These are phyloP conservation scores for Steinernema khuongi DNA, from an alignment of 1,140 invertebrate genomes.

Conservation along the genomic window DNA sequence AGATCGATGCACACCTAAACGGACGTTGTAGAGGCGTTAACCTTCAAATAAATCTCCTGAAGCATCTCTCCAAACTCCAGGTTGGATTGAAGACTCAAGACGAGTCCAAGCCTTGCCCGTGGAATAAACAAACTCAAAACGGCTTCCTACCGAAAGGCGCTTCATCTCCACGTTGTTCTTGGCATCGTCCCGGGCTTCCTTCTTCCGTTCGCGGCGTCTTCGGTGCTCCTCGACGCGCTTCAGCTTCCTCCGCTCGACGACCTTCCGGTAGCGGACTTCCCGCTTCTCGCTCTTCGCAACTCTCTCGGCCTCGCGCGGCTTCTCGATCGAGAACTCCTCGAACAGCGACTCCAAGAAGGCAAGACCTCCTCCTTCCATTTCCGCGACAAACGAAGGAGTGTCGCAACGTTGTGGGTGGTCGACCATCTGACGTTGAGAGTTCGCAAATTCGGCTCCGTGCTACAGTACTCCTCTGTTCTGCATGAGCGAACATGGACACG, in stretches of 20 bases:
- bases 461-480: too few species aligned
- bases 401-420: too few species aligned
- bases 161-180: background rate
- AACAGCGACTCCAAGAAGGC: background rate
- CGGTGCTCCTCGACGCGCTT: constrained; percentile 8
- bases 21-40: too few species aligned
- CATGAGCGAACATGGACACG: too few species aligned
- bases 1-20: background rate
- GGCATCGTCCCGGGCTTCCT: background rate
- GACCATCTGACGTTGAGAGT: too few species aligned
- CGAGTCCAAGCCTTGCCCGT: too few species aligned
- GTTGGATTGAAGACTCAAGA: too few species aligned
- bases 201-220: background rate
- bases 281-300: background rate
- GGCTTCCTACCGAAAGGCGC: background rate
- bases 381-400: too few species aligned
- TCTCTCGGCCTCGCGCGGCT: background rate
- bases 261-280: background rate
- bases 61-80: too few species aligned
- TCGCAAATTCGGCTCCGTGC: too few species aligned
- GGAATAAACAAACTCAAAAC: background rate
- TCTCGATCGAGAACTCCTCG: background rate
- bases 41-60: too few species aligned
- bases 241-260: background rate
- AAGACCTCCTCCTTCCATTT: background rate